phyloP scores from a whole-genome alignment of 2,797 vertebrate species.

The Phalanger gymnotis region DNA sequence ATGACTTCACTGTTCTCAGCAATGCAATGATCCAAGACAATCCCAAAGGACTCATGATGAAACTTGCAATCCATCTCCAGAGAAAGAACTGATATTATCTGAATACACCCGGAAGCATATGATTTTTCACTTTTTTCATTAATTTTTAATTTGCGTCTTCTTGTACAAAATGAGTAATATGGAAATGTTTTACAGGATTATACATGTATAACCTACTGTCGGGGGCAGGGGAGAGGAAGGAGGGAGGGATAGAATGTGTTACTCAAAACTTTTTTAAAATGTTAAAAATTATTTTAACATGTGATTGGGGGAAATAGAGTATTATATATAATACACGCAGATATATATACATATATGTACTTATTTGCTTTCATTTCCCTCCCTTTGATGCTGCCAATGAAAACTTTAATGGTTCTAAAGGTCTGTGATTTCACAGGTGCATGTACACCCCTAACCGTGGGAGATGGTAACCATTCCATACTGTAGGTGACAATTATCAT shows the following conservation, averaged over 20 bases:
- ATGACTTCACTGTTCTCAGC: background rate
- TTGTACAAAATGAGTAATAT: background rate
- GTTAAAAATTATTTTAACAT: background rate
- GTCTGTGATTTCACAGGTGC: background rate
- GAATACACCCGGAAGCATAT: background rate
- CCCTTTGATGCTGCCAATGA: background rate
- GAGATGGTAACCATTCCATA: background rate
- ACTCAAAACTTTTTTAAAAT: background rate
- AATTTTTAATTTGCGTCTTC: background rate
- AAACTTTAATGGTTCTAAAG: background rate
- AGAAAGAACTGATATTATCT: background rate
- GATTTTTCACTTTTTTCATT: background rate
- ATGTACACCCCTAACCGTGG: background rate
- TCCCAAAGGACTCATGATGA: background rate
- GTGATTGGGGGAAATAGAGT: background rate
- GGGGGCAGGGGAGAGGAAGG: background rate
- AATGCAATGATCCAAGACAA: background rate
- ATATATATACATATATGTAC: too few relatives aligned
- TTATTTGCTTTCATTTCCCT: background rate
- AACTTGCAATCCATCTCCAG: background rate
- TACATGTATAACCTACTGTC: background rate
- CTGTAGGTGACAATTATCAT: background rate
- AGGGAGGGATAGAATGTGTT: background rate
- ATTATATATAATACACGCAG: too few relatives aligned
- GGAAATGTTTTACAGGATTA: background rate